A percentile compares a stretch with the other conserved stretches of the same genome.
phyloP scores from a whole-genome alignment of 2,797 vertebrate species.

The Etheostoma perlongum region DNA sequence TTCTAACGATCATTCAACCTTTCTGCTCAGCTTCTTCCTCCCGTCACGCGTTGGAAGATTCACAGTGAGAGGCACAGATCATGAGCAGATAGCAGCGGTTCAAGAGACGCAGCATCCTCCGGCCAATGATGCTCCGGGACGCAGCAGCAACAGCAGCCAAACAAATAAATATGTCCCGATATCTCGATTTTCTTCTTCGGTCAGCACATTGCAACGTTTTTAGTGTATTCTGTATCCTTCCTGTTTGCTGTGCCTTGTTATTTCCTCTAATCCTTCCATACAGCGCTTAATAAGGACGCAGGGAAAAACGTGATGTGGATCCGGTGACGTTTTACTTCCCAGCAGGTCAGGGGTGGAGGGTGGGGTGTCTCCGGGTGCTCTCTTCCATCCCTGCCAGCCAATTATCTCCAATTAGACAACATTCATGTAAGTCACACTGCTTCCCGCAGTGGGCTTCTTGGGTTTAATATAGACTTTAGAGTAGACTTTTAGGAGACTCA shows the following conservation, averaged over 20 bases:
- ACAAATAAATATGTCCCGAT: conserved; percentile 12
- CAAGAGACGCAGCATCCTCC: conserved; percentile 63
- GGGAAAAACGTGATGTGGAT: conserved; percentile 68
- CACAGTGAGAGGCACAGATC: conserved; percentile 13
- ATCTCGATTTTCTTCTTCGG: conserved; percentile 3
- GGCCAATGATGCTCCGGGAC: conserved; percentile 39
- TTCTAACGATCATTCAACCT: neutral
- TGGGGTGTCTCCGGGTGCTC: conserved; percentile 31
- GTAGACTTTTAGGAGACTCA: neutral
- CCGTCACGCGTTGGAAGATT: conserved; percentile 19
- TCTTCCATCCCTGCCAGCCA: conserved; percentile 20
- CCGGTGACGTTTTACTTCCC: conserved; percentile 35
- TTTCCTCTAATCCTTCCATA: conserved; percentile 54
- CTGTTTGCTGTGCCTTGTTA: conserved; percentile 49
- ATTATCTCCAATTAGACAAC: conserved; percentile 37
- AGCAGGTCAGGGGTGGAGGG: conserved; percentile 35
- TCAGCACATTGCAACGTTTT: conserved; percentile 7
- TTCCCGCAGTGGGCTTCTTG: neutral
- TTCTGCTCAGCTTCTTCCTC: conserved; percentile 18
- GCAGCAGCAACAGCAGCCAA: conserved; percentile 21
- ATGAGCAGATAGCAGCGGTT: conserved; percentile 24
- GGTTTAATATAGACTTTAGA: too few species aligned
- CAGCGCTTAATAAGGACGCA: conserved; percentile 28
- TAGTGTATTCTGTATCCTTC: conserved; percentile 42
- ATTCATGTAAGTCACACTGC: conserved; percentile 9